Evolutionary conservation across 2,113 vertebrate genomes (phyloP).

Genomic region (Polyodon spathula): DNA sequence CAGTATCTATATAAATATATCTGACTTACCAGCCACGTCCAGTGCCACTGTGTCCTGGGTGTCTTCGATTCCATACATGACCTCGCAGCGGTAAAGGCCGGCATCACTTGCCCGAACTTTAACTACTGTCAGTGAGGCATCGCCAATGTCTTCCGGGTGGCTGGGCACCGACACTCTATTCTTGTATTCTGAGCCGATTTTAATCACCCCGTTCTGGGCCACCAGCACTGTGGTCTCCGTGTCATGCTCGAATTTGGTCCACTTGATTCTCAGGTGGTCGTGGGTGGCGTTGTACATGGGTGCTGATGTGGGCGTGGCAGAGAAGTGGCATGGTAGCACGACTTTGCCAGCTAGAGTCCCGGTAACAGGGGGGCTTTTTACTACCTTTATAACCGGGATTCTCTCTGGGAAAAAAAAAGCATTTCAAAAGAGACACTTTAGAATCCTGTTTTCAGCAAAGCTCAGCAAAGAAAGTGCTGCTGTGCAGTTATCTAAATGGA

Average conservation of each 20-base stretch:
- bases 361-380: conserved; percentile 56
- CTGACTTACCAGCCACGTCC: conserved; percentile 71
- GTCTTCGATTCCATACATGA: conserved; percentile 88
- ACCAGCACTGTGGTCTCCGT: conserved; percentile 80
- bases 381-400: conserved; percentile 42
- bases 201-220: conserved; percentile 83
- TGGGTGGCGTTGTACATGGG: conserved; percentile 45
- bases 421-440: conserved; percentile 5
- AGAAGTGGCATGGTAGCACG: conserved; percentile 80
- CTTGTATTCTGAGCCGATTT: conserved; percentile 74
- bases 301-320: conserved; percentile 69
- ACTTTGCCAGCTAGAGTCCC: conserved; percentile 81
- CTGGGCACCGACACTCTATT: conserved; percentile 79
- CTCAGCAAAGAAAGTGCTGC: no score
- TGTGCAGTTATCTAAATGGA: conserved; percentile 2
- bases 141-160: conserved; percentile 71
- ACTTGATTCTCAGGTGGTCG: conserved; percentile 86
- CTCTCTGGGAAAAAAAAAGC: conserved; percentile 32
- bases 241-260: conserved; percentile 78
- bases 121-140: conserved; percentile 79
- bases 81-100: conserved; percentile 85
- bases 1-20: neutral
- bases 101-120: conserved; percentile 83
- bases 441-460: neutral
- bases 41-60: conserved; percentile 71